phyloP scores from a whole-genome alignment of 1,140 invertebrate species.

The Drosophila rhopaloa region DNA sequence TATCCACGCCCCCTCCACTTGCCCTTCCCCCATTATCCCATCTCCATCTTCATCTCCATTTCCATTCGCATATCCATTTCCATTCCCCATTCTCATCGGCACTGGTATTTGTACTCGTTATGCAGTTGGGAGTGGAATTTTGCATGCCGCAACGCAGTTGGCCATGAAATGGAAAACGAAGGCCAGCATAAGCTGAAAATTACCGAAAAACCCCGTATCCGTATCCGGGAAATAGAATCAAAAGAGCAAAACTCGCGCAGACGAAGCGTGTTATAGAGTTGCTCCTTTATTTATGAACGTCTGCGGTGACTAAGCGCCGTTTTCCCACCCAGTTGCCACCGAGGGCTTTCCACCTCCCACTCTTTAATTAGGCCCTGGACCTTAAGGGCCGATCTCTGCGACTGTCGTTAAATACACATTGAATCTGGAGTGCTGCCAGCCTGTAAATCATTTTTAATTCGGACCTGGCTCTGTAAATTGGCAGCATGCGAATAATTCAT shows the following conservation, averaged over 20 bases:
- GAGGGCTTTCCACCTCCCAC: background rate
- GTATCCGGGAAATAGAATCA: slow-evolving; percentile 39
- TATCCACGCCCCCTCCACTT: slow-evolving; percentile 1
- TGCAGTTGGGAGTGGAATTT: slow-evolving; percentile 52
- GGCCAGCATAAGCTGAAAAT: slow-evolving; percentile 67
- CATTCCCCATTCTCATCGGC: slow-evolving; percentile 12
- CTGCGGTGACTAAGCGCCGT: slow-evolving; percentile 40
- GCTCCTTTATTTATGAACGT: slow-evolving; percentile 59
- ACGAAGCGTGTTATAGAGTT: slow-evolving; percentile 50
- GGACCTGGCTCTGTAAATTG: slow-evolving; percentile 22
- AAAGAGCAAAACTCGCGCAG: slow-evolving; percentile 51
- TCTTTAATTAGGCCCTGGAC: slow-evolving; percentile 7
- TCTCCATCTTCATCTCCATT: background rate
- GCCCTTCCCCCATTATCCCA: background rate
- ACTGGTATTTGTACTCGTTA: slow-evolving; percentile 28
- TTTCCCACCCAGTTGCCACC: slow-evolving; percentile 6
- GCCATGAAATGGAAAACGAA: slow-evolving; percentile 78
- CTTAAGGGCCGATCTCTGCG: background rate
- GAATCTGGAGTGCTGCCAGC: background rate
- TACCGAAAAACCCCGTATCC: slow-evolving; percentile 37
- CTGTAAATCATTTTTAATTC: slow-evolving; percentile 37
- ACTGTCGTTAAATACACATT: slow-evolving; percentile 34
- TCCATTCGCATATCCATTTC: slow-evolving; percentile 26
- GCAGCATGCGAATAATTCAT: slow-evolving; percentile 48
- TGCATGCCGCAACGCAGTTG: slow-evolving; percentile 60